Conservation (phyloP, 2,797 vertebrate genomes). For the Sebastes trivittatus region DNA sequence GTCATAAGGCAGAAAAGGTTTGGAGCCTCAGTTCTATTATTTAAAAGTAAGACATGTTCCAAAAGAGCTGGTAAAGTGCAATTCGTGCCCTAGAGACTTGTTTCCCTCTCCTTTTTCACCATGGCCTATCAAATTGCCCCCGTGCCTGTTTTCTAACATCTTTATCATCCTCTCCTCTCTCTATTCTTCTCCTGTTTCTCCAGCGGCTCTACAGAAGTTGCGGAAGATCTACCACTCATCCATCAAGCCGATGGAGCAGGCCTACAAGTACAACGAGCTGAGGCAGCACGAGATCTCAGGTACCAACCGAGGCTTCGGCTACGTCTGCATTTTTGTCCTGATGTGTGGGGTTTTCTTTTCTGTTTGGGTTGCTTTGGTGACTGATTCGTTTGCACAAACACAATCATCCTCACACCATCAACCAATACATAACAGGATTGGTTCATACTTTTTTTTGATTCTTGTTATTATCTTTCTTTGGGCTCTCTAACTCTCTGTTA, state of each 20-base stretch:
- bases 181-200: neutral
- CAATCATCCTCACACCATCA: conserved; percentile 1
- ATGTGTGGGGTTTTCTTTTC: conserved; percentile 37
- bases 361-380: conserved; percentile 56
- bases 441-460: neutral
- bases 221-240: conserved; percentile 94
- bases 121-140: neutral
- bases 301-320: conserved; percentile 58
- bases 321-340: conserved; percentile 17
- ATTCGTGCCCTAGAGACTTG: neutral
- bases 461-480: neutral
- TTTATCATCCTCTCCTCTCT: neutral
- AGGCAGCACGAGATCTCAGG: conserved; percentile 98
- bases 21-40: neutral
- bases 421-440: neutral
- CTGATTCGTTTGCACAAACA: conserved; percentile 37
- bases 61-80: neutral
- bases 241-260: conserved; percentile 97
- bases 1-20: neutral
- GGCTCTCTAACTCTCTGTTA: neutral
- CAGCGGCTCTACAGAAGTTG: conserved; percentile 90
- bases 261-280: conserved; percentile 97
- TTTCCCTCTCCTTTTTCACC: neutral
- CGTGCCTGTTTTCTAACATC: neutral
- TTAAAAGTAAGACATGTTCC: neutral